Conservation (phyloP, 2,888 invertebrate genomes). For the Agapostemon virescens region DNA sequence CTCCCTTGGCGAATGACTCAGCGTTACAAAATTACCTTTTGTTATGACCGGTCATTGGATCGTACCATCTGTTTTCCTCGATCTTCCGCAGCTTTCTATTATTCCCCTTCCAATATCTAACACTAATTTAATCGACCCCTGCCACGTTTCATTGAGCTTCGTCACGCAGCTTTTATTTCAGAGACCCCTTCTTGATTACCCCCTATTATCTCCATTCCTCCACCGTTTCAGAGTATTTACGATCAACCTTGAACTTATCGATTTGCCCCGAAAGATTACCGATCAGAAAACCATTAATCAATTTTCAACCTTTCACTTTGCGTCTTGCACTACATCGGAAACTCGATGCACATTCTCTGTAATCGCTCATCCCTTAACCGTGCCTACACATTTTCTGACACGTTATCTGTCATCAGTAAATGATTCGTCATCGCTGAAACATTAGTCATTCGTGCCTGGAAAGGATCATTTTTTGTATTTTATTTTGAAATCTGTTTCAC, state of each 20-base stretch:
- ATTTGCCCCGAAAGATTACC: constrained; percentile 34
- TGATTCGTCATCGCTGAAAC: constrained; percentile 1
- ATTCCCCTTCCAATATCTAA: constrained; percentile 14
- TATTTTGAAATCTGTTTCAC: neutral
- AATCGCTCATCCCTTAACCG: constrained; percentile 10
- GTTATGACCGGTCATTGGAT: neutral
- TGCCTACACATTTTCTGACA: constrained; percentile 11
- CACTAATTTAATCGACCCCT: constrained; percentile 38
- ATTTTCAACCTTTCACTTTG: constrained; percentile 7
- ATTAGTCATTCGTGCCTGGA: neutral
- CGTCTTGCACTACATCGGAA: constrained; percentile 16
- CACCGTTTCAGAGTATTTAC: constrained; percentile 26
- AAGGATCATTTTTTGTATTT: neutral
- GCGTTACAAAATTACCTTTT: neutral
- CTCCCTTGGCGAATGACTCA: neutral
- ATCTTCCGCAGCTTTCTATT: constrained; percentile 1
- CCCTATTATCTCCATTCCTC: constrained; percentile 24
- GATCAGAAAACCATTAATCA: constrained; percentile 35
- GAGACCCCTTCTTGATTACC: constrained; percentile 21
- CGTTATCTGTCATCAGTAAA: neutral
- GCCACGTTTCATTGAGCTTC: constrained; percentile 14
- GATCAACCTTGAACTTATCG: constrained; percentile 37
- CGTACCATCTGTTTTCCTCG: neutral
- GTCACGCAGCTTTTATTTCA: constrained; percentile 29
- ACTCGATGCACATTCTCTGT: neutral